These are phyloP conservation scores for Rhinopomastus cyanomelas DNA, from an alignment of 2,113 vertebrate species.

Conservation along the genomic window DNA sequence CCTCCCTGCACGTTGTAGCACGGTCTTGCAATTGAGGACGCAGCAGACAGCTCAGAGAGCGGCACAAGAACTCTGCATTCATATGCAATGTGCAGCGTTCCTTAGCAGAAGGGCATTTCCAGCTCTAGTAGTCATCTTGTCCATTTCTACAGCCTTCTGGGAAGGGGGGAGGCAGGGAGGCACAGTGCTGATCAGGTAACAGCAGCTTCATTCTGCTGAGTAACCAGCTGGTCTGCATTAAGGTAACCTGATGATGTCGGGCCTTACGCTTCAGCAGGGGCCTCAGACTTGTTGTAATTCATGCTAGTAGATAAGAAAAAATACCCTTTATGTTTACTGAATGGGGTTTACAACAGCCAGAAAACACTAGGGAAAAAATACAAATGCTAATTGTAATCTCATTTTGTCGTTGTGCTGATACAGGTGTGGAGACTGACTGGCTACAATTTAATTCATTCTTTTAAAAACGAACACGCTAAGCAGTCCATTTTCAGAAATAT, in stretches of 20 bases:
- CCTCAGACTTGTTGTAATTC: not conserved
- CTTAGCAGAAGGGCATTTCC: not conserved
- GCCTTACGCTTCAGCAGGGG: not conserved
- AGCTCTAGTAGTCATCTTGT: too few species aligned
- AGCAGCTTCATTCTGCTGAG: not conserved
- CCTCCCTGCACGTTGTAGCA: accelerated
- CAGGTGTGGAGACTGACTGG: constrained; percentile 94
- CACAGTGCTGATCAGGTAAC: not conserved
- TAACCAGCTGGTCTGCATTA: not conserved
- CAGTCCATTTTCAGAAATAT: constrained; percentile 98
- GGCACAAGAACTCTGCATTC: not conserved
- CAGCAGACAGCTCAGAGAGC: not conserved
- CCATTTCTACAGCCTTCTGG: not conserved
- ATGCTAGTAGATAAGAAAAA: not conserved
- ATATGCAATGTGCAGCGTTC: not conserved
- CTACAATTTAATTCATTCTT: constrained; percentile 93
- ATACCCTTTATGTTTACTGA: not conserved
- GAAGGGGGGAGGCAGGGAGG: not conserved
- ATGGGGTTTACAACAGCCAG: not conserved
- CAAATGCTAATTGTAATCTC: not conserved
- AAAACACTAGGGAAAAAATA: not conserved
- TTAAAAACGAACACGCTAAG: constrained; percentile 94
- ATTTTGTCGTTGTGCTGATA: not conserved
- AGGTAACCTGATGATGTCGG: not conserved
- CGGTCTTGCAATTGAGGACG: not conserved